These are phyloP conservation scores for Campaea margaritaria DNA, from an alignment of 2,888 invertebrate genomes.

Conservation along the genomic window DNA sequence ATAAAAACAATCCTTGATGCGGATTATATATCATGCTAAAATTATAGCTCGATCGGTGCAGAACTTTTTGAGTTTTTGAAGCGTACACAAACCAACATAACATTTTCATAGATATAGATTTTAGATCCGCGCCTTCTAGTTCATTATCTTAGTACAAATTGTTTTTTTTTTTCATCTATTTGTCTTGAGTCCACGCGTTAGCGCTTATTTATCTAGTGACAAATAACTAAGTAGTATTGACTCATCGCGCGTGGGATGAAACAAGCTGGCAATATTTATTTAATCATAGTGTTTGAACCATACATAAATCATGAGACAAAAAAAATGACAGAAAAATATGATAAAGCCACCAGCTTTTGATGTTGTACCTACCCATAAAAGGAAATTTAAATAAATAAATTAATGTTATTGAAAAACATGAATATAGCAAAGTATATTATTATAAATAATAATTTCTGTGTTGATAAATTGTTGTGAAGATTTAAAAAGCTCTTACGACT, in stretches of 20 bases:
- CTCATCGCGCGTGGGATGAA: slow-evolving; percentile 37
- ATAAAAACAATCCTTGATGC: too few relatives aligned
- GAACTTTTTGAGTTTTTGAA: too few relatives aligned
- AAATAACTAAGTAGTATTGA: slow-evolving; percentile 32
- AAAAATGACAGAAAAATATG: neutral
- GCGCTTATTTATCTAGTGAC: slow-evolving; percentile 38
- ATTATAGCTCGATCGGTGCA: too few relatives aligned
- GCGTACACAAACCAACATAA: neutral
- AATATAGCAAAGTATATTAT: too few relatives aligned
- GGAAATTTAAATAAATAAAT: too few relatives aligned
- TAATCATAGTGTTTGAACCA: neutral
- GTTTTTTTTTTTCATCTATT: neutral
- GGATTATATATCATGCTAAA: too few relatives aligned
- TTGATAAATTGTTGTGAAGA: too few relatives aligned
- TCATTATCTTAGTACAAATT: slow-evolving; percentile 2
- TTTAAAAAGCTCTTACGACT: too few relatives aligned
- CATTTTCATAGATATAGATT: neutral
- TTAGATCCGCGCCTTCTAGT: slow-evolving; percentile 2
- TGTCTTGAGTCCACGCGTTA: slow-evolving; percentile 32
- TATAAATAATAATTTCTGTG: too few relatives aligned
- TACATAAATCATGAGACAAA: neutral
- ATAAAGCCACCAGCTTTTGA: neutral
- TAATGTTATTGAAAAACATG: too few relatives aligned
- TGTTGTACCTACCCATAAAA: neutral
- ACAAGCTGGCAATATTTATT: slow-evolving; percentile 17